A percentile compares a stretch with the other conserved stretches of the same genome.
Conservation (phyloP, 2,797 vertebrate species). For the Smutsia temminckii region DNA sequence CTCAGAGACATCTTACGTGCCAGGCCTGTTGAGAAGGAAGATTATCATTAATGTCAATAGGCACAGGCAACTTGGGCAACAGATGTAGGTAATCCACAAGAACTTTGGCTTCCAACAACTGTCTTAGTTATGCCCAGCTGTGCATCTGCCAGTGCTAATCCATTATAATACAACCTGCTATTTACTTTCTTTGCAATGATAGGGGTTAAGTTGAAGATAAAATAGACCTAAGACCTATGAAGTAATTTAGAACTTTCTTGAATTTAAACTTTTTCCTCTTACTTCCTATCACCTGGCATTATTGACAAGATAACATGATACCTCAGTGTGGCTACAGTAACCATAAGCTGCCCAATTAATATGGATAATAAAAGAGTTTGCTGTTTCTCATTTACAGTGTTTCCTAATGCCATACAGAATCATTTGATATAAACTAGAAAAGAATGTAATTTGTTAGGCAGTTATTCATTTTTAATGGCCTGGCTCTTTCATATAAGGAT, state of each 20-base stretch:
- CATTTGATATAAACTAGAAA: conserved; percentile 48
- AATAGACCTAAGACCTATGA: conserved; percentile 50
- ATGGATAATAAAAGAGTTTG: conserved; percentile 36
- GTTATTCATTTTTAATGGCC: conserved; percentile 55
- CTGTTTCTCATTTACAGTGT: conserved; percentile 44
- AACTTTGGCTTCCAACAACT: conserved; percentile 63
- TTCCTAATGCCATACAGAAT: conserved; percentile 32
- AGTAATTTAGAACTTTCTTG: conserved; percentile 64
- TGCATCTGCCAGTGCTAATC: conserved; percentile 61
- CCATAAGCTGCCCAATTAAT: conserved; percentile 50
- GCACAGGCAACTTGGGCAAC: conserved; percentile 56
- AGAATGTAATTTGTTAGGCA: conserved; percentile 58
- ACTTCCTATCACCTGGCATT: conserved; percentile 25
- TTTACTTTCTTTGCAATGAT: conserved; percentile 62
- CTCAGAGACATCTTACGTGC: conserved; percentile 30
- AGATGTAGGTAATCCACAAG: conserved; percentile 68
- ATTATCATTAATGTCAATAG: conserved; percentile 64
- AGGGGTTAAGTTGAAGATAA: conserved; percentile 54
- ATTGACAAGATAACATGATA: conserved; percentile 45
- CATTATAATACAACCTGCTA: conserved; percentile 59
- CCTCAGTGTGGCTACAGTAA: conserved; percentile 46
- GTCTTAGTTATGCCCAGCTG: conserved; percentile 65
- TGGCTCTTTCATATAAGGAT: conserved; percentile 46
- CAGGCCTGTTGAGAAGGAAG: conserved; percentile 59
- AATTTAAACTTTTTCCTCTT: conserved; percentile 61